A percentile compares a stretch with the other conserved stretches of the same genome.
These are phyloP conservation scores for Hipparchia semele DNA, from an alignment of 2,888 invertebrate species.

Conservation along the genomic window DNA sequence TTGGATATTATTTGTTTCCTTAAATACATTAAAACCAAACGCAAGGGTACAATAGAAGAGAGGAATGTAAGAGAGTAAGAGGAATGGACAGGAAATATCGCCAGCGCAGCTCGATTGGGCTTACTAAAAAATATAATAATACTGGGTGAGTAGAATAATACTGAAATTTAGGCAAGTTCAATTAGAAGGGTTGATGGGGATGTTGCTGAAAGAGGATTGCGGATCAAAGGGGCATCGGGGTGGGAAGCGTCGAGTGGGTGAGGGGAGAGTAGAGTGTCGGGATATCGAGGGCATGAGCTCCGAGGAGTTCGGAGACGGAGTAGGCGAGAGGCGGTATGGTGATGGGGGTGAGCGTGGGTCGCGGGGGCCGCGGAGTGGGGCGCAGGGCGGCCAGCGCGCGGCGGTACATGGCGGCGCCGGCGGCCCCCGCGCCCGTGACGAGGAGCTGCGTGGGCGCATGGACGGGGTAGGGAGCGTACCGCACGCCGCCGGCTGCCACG, in stretches of 20 bases:
- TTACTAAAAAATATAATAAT: constrained; percentile 12
- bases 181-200: constrained; percentile 75
- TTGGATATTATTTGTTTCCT: constrained; percentile 75
- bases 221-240: constrained; percentile 79
- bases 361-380: constrained; percentile 67
- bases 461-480: constrained; percentile 85
- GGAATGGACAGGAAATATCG: constrained; percentile 62
- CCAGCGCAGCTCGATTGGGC: constrained; percentile 36
- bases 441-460: constrained; percentile 79
- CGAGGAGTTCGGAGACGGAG: constrained; percentile 84
- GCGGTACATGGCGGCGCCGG: constrained; percentile 68
- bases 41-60: constrained; percentile 60
- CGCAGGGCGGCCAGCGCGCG: constrained; percentile 74
- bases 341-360: constrained; percentile 68
- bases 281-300: constrained; percentile 88
- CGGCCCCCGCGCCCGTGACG: constrained; percentile 65
- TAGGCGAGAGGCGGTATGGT: constrained; percentile 73
- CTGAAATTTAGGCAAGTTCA: constrained; percentile 28
- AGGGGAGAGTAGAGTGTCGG: constrained; percentile 86
- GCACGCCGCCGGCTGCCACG: constrained; percentile 83
- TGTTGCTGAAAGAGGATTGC: constrained; percentile 78
- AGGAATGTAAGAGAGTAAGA: constrained; percentile 70
- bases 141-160: constrained; percentile 21
- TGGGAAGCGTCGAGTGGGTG: constrained; percentile 85
- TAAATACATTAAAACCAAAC: constrained; percentile 61